Conservation (phyloP, 2,888 invertebrate species). For the Autographa pulchrina region DNA sequence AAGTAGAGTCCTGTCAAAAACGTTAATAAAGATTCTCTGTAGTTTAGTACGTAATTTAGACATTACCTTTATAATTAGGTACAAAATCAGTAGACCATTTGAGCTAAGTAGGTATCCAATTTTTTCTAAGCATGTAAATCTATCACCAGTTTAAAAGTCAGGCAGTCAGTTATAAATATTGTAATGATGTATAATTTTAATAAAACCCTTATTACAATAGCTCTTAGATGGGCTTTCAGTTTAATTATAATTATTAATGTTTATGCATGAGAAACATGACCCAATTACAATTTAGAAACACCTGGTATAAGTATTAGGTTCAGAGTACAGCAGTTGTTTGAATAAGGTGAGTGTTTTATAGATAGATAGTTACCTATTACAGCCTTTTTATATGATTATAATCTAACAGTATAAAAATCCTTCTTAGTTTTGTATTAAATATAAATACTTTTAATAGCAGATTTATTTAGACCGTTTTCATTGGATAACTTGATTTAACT, state of each 20-base stretch:
- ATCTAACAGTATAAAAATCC: too few species aligned
- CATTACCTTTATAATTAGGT: too few species aligned
- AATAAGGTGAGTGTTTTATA: not conserved
- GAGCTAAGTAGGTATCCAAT: too few species aligned
- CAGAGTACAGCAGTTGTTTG: not conserved
- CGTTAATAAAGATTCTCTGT: too few species aligned
- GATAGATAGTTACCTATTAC: not conserved
- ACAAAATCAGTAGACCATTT: too few species aligned
- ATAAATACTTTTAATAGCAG: too few species aligned
- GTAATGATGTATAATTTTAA: not conserved
- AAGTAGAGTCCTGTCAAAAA: too few species aligned
- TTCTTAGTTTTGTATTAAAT: too few species aligned
- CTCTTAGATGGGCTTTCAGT: not conserved
- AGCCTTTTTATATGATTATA: too few species aligned
- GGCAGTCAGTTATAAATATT: too few species aligned
- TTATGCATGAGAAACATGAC: conserved; percentile 2
- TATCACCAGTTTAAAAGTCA: not conserved
- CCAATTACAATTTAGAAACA: not conserved
- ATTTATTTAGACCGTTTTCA: too few species aligned
- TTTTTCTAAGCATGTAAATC: not conserved
- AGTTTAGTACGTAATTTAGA: too few species aligned
- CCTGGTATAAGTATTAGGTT: not conserved
- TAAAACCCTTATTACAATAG: not conserved
- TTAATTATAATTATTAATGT: not conserved
- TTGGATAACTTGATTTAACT: not conserved